These are phyloP conservation scores for mouse (Mus musculus) DNA, from an alignment of 2,113 vertebrate species.

Conservation along the genomic window GRCm39 chr1:65241501-65242000, in stretches of 20 bases:
- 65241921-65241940: constrained; percentile 95
- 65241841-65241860: constrained; percentile 46
- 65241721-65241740: constrained; percentile 32
- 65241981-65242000: constrained; percentile 91
- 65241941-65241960: constrained; percentile 96
- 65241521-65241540: too few relatives aligned
- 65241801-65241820: constrained; percentile 39
- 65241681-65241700: constrained; percentile 20
- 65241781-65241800: constrained; percentile 29
- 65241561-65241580: background rate
- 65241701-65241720: constrained; percentile 53
- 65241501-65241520: too few relatives aligned
- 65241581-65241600: background rate
- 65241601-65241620: background rate
- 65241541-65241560: too few relatives aligned
- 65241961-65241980: constrained; percentile 94
- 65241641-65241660: constrained; percentile 9
- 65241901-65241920: constrained; percentile 98
- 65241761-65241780: constrained; percentile 11
- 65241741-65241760: constrained; percentile 25
- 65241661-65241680: background rate
- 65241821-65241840: constrained; percentile 58
- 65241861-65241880: constrained; percentile 90
- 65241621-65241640: constrained; percentile 13
- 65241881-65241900: constrained; percentile 98